These are phyloP conservation scores for Telmatochromis sp. DNA, from an alignment of 2,113 vertebrate species.

Conservation along the genomic window DNA sequence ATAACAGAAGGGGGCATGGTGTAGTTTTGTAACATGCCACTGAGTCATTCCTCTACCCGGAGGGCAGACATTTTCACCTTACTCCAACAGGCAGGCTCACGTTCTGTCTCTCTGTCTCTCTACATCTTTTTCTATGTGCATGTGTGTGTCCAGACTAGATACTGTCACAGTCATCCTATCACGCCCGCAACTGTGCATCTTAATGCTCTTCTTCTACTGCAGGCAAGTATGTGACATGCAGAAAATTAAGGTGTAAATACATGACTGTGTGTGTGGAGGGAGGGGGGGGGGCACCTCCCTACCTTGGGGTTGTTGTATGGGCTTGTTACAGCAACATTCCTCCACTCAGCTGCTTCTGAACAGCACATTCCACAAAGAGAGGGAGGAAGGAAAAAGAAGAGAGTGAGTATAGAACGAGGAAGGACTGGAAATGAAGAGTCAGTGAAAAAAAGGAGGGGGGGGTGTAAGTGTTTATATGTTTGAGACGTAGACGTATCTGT, in stretches of 20 bases:
- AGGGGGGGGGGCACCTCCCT: constrained; percentile 41
- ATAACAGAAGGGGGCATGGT: not conserved
- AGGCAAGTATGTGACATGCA: not conserved
- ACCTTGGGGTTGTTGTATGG: constrained; percentile 53
- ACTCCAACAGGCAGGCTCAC: constrained; percentile 44
- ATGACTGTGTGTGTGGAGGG: not conserved
- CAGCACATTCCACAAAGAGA: constrained; percentile 48
- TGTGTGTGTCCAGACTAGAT: not conserved
- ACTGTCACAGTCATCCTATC: not conserved
- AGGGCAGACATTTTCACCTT: constrained; percentile 39
- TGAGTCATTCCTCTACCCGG: constrained; percentile 19
- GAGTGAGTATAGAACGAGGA: not conserved
- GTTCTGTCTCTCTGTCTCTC: not conserved
- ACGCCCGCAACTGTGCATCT: not conserved
- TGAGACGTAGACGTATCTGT: not conserved
- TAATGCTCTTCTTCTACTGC: not conserved
- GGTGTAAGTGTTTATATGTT: not conserved
- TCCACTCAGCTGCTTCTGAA: constrained; percentile 62
- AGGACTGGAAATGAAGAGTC: not conserved
- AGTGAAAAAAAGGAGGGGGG: not conserved
- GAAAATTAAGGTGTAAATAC: not conserved
- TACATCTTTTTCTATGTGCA: not conserved
- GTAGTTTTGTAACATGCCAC: constrained; percentile 32
- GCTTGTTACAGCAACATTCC: constrained; percentile 68
- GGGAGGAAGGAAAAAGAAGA: not conserved